These are phyloP conservation scores for Schizothorax lantsangensis DNA, from an alignment of 2,797 vertebrate genomes.

Conservation along the genomic window DNA sequence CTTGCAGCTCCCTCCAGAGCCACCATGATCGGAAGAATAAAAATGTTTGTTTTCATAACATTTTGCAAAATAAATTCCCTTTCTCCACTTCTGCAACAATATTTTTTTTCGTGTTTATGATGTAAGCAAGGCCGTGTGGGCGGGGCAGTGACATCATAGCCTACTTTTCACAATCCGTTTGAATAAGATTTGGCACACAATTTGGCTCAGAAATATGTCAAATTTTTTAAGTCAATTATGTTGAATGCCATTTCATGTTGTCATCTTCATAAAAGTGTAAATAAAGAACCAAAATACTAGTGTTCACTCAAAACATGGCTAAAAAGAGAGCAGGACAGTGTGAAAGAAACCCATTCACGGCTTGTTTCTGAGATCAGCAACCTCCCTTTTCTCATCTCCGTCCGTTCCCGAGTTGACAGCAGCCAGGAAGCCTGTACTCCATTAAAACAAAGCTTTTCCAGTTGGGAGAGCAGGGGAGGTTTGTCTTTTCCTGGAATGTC, in stretches of 20 bases:
- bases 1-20: neutral
- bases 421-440: constrained; percentile 58
- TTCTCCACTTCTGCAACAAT: neutral
- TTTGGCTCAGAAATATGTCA: neutral
- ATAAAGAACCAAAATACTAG: neutral
- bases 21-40: no score
- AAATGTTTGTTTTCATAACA: neutral
- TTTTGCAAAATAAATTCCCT: neutral
- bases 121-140: constrained; percentile 3
- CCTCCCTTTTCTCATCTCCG: constrained; percentile 29
- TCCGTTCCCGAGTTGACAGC: constrained; percentile 50
- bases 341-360: neutral
- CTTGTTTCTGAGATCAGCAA: constrained; percentile 13
- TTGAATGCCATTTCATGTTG: neutral
- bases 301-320: neutral
- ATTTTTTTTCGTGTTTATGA: no score
- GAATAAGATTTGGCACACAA: no score
- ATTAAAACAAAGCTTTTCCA: constrained; percentile 64
- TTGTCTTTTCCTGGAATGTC: constrained; percentile 59
- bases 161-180: neutral
- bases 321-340: neutral
- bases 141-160: neutral
- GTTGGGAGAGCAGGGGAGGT: constrained; percentile 44
- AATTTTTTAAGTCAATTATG: no score
- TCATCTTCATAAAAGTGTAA: neutral